phyloP scores from a whole-genome alignment of 2,797 vertebrate genomes.

The Orestias chungarensis region DNA sequence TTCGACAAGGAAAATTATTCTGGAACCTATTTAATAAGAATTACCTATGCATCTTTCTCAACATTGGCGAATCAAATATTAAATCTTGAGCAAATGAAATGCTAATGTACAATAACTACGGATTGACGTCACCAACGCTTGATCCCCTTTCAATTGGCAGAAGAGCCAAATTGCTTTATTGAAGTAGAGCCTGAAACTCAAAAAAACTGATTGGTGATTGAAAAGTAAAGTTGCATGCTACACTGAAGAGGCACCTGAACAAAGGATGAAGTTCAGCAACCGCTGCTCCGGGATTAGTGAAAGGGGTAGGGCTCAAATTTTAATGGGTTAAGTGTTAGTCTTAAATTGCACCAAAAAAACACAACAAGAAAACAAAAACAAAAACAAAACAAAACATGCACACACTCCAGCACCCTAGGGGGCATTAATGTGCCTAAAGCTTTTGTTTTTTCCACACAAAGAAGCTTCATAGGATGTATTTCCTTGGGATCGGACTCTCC shows the following conservation, averaged over 20 bases:
- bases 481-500: too few relatives aligned
- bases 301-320: neutral
- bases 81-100: constrained; percentile 13
- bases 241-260: neutral
- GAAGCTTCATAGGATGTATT: neutral
- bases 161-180: neutral
- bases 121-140: neutral
- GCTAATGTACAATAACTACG: neutral
- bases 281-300: neutral
- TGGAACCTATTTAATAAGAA: constrained; percentile 32
- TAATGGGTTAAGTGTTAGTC: neutral
- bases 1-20: constrained; percentile 13
- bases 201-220: neutral
- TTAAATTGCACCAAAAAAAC: neutral
- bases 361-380: too few relatives aligned
- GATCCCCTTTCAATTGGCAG: neutral
- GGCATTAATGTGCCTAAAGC: neutral
- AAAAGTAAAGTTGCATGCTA: neutral
- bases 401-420: neutral
- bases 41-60: constrained; percentile 20
- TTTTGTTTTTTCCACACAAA: neutral
- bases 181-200: neutral
- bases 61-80: constrained; percentile 19
- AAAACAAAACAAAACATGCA: too few relatives aligned
- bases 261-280: neutral